Evolutionary conservation across 2,797 vertebrate species (phyloP).

Genomic region (Parambassis ranga): DNA sequence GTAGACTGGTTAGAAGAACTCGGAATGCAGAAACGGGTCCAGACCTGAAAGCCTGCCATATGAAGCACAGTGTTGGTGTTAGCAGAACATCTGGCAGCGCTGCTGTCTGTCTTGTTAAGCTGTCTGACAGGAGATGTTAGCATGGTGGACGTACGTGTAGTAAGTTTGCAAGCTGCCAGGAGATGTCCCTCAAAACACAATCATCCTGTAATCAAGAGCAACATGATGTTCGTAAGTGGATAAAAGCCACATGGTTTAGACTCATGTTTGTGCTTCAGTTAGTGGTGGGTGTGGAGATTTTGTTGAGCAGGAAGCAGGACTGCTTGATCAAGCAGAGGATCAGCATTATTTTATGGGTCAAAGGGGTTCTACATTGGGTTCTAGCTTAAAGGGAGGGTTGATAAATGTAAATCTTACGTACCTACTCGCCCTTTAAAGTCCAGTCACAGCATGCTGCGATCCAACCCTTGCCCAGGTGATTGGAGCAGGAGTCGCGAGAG

Average conservation of each 20-base stretch:
- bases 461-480: too few species aligned
- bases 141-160: slow-evolving; percentile 10
- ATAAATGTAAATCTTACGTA: too few species aligned
- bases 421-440: too few species aligned
- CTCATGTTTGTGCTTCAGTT: not conserved
- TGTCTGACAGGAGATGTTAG: slow-evolving; percentile 11
- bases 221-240: not conserved
- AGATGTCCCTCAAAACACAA: slow-evolving; percentile 19
- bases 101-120: slow-evolving; percentile 29
- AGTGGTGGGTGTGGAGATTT: too few species aligned
- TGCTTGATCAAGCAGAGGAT: too few species aligned
- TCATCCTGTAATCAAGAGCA: slow-evolving; percentile 19
- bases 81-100: slow-evolving; percentile 42
- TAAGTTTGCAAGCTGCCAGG: slow-evolving; percentile 8
- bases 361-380: too few species aligned
- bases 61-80: not conserved
- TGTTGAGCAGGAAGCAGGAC: too few species aligned
- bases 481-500: too few species aligned
- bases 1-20: not conserved
- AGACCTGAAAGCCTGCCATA: slow-evolving; percentile 7
- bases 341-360: too few species aligned
- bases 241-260: not conserved
- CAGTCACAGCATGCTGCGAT: too few species aligned
- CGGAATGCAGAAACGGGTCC: slow-evolving; percentile 3
- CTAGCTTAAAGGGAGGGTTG: too few species aligned